A percentile compares a stretch with the other conserved stretches of the same genome.
Evolutionary conservation across 92 coral and sea anemone genomes (phyloP).

Genomic region (Zoanthus gigantus): DNA sequence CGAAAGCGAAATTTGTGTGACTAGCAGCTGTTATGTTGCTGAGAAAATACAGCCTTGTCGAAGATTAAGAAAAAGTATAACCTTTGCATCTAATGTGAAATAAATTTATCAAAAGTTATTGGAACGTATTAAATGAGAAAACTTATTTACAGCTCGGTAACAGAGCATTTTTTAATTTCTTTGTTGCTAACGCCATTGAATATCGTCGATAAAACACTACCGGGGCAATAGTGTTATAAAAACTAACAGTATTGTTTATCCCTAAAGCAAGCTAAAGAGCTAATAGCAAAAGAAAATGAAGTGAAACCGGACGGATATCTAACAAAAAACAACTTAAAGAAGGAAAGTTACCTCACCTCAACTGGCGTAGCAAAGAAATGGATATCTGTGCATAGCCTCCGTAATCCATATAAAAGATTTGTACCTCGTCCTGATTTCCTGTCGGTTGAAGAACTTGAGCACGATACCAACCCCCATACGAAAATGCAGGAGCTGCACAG

Average conservation of each 20-base stretch:
- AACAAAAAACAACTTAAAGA: background rate
- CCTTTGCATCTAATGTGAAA: too few relatives aligned
- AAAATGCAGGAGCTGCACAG: conserved; percentile 90
- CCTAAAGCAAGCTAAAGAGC: background rate
- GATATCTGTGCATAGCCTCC: conserved; percentile 90
- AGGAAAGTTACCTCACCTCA: conserved; percentile 68
- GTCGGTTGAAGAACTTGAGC: conserved; percentile 92
- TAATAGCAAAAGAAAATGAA: background rate
- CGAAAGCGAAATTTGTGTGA: too few relatives aligned
- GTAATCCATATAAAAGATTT: conserved; percentile 92
- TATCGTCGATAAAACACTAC: too few relatives aligned
- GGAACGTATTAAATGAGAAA: too few relatives aligned
- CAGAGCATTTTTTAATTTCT: too few relatives aligned
- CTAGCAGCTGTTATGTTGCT: too few relatives aligned
- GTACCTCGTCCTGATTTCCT: conserved; percentile 89
- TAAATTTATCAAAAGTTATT: too few relatives aligned
- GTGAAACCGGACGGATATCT: background rate
- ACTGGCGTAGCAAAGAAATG: conserved; percentile 80
- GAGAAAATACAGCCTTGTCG: too few relatives aligned
- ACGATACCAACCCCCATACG: conserved; percentile 94
- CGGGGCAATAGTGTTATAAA: background rate
- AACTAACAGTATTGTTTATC: background rate
- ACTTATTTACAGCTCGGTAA: too few relatives aligned
- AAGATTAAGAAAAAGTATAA: too few relatives aligned
- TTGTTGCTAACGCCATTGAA: too few relatives aligned